phyloP scores from a whole-genome alignment of 2,113 vertebrate genomes.

The Copsychus sechellarum region DNA sequence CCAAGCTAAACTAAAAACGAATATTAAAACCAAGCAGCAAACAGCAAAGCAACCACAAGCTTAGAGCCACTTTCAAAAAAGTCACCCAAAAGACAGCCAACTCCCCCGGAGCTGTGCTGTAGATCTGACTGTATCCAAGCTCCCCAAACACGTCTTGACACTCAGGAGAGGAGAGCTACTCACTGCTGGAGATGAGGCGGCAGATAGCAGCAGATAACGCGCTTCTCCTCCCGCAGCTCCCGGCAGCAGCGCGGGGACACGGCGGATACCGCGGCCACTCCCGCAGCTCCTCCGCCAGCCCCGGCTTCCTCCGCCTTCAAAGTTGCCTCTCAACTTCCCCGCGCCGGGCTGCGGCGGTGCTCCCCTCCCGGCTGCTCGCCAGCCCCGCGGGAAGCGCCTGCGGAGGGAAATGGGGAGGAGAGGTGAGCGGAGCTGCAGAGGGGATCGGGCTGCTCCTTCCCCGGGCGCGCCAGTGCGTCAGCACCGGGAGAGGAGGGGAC shows the following conservation, averaged over 20 bases:
- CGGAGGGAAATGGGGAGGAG: background rate
- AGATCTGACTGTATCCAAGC: background rate
- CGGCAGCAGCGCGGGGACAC: background rate
- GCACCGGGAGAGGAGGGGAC: background rate
- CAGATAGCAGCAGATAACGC: background rate
- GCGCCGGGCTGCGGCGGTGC: rapidly evolving
- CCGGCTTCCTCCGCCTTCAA: background rate
- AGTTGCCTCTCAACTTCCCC: background rate
- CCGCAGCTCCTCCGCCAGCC: background rate
- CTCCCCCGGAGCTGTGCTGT: rapidly evolving
- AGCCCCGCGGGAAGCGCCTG: background rate
- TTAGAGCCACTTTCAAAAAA: background rate
- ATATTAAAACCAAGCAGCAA: background rate
- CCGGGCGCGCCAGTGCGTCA: background rate
- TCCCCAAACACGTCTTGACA: background rate
- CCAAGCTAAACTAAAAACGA: background rate
- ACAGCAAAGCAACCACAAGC: background rate
- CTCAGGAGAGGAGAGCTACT: background rate
- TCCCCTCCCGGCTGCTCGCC: background rate
- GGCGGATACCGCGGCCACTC: background rate
- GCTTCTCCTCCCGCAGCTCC: background rate
- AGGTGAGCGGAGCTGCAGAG: background rate
- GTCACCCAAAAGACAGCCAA: too few relatives aligned
- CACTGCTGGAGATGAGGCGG: background rate
- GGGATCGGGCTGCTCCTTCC: background rate